Evolutionary conservation across 2,113 vertebrate genomes (phyloP), one percentile per base, ranked within the genome.

Genomic region (Salminus brasiliensis): DNA sequence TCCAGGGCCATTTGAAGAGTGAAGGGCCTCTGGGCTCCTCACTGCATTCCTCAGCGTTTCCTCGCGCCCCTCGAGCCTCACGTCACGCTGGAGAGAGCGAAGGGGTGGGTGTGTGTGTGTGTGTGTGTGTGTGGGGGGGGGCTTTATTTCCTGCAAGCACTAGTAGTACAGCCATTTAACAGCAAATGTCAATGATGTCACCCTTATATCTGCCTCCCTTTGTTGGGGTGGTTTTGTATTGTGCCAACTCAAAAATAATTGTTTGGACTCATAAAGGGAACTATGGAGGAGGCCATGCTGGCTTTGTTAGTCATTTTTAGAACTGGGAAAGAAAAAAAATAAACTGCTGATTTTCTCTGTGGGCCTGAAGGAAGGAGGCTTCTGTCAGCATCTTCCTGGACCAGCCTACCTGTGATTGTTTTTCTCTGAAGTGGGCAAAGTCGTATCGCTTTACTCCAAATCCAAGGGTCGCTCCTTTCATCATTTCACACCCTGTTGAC

Each of bases 181-280:
- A 79, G 84, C 83, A 89, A 90, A 89, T 89, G 84, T 89, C 86
- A 89, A 85, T 81, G 82, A 87, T 86, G 81, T 87, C 83, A 87
- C 74, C 74, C 66, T 75, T 76, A 69, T 66, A 65, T 71, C 71
- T 62, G 71, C 78, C 77, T 39, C 15, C 41, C 71, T 72, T 60
- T 79, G 49, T 34, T 74, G 55, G 70, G 57, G 81, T 80, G 76
- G 74, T 74, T 76, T 63, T 82, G 47, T 32, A 71, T 82, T 34
- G 36, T 73, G 70, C 67, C 81, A 49, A 62, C 47, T 72, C 39
- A 83, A 80, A 39, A 72, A 68, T 73, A 81, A 81, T 78, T 59
- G 79, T 81, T 74, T 55, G 39, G 70, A 57, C 70, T 77, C 55
- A 74, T 72, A 72, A 79, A 79, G 25, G 45, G 55, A 81, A 41